These are phyloP conservation scores for Rhynchonema sp. DNA, from an alignment of 2,888 invertebrate species.

Conservation along the genomic window DNA sequence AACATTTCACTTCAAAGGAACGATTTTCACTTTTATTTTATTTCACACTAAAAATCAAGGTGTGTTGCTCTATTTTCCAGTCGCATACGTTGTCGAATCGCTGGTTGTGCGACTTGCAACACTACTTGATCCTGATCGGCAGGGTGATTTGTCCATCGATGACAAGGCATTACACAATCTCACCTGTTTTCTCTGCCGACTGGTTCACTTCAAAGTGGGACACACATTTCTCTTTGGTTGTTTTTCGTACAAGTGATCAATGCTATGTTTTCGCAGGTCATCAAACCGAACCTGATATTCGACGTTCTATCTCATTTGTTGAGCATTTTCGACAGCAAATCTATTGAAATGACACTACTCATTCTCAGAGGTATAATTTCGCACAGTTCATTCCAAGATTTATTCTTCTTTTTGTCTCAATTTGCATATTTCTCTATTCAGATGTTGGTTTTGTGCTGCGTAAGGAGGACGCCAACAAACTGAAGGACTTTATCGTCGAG, in stretches of 20 bases:
- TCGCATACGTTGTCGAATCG: conserved; percentile 52
- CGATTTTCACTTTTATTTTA: no score
- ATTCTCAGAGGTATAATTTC: conserved; percentile 42
- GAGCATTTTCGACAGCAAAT: conserved; percentile 49
- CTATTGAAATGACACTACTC: conserved; percentile 59
- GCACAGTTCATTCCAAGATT: background rate
- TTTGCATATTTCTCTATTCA: no score
- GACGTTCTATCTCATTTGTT: conserved; percentile 52
- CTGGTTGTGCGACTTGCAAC: conserved; percentile 42
- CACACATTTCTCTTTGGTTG: background rate
- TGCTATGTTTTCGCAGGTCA: conserved; percentile 39
- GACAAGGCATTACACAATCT: conserved; percentile 65
- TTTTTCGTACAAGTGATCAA: background rate
- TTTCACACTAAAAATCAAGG: no score
- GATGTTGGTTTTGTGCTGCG: conserved; percentile 59
- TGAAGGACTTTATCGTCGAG: conserved; percentile 43
- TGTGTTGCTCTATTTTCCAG: conserved; percentile 8
- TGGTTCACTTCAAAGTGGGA: conserved; percentile 50
- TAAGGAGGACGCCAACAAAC: conserved; percentile 59
- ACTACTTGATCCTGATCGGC: conserved; percentile 23
- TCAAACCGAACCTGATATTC: conserved; percentile 54
- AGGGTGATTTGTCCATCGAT: conserved; percentile 33
- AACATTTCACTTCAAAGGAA: no score
- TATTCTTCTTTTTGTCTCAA: no score
- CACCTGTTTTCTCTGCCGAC: conserved; percentile 51